Evolutionary conservation across 2,888 invertebrate species (phyloP), one percentile per base, ranked within the genome.

Genomic region (Drosophila phalerata): DNA sequence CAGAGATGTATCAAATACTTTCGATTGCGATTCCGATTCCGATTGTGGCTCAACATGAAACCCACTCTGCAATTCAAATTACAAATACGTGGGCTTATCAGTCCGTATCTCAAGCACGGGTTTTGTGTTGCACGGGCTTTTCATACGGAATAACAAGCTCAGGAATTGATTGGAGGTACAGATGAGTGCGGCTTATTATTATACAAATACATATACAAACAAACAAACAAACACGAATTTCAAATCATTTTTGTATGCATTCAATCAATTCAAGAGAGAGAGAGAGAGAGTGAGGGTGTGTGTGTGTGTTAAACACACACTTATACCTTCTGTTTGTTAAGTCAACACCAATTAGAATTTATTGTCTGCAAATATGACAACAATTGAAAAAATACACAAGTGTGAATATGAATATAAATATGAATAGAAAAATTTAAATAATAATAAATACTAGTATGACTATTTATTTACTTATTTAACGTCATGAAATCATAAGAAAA

Each of bases 301-400:
- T 37, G n/a, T 37, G 22, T 51, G 15, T 47, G n/a, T 48, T 38
- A 22, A 38, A 47, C 30, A 47, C 25, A 51, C 51, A 34, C 49
- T 11, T 22, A 9, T 8, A 6, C 37, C 22, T 58, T 57, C 40
- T 62, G 65, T 61, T 65, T 66, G 64, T 52, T 45, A 60, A 75
- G 79, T 81, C 74, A 86, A 84, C 69, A 79, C 37, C 79, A 87
- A 84, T 87, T 81, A 73, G 66, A 78, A 67, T 76, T 77, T 74
- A 81, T 86, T 80, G 81, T 69, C 43, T 56, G 73, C 71, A 76
- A 84, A 83, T 81, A 75, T 73, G 49, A 17, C 52, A 25, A 32
- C 5, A 42, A 61, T 61, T 61, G 43, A 13, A 28, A 57, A 63
- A n/a, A 22, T 37, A 40, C 38, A 25, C 13, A 51, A 22, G 37